Percentiles rank a stretch among this genome's conserved stretches.
Evolutionary conservation across 2,113 vertebrate genomes (phyloP).

Genomic region (Xiphias gladius): DNA sequence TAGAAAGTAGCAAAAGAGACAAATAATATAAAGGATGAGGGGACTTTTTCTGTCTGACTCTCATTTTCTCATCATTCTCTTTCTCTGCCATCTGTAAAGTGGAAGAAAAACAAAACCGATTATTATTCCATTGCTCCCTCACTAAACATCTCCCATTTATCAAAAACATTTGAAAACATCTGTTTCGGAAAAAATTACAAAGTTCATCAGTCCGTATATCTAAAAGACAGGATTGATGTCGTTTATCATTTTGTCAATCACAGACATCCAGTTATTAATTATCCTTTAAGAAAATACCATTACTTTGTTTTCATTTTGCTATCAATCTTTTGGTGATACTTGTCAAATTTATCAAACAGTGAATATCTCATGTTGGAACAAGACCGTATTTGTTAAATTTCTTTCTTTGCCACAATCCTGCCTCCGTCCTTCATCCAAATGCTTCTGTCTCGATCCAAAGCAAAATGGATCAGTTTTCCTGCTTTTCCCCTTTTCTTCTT

Average conservation of each 20-base stretch:
- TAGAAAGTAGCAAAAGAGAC: conserved; percentile 32
- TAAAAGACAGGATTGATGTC: conserved; percentile 10
- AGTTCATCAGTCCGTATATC: conserved; percentile 39
- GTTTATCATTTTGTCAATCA: conserved; percentile 29
- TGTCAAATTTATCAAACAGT: conserved; percentile 22
- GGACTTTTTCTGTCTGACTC: conserved; percentile 18
- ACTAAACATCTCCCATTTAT: conserved; percentile 30
- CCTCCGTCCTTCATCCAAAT: conserved; percentile 42
- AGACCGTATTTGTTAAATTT: neutral
- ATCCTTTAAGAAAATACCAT: conserved; percentile 9
- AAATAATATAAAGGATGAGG: conserved; percentile 21
- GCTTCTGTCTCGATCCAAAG: conserved; percentile 45
- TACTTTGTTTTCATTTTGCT: conserved; percentile 34
- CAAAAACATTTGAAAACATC: conserved; percentile 50
- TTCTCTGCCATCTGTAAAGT: conserved; percentile 37
- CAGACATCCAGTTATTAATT: conserved; percentile 32
- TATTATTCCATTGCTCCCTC: conserved; percentile 34
- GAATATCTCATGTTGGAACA: conserved; percentile 31
- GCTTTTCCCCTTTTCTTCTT: conserved; percentile 5
- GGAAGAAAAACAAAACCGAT: conserved; percentile 38
- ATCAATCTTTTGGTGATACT: conserved; percentile 7
- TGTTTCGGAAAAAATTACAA: conserved; percentile 13
- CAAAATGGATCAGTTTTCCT: conserved; percentile 54
- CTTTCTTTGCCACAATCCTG: neutral
- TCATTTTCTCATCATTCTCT: conserved; percentile 35